A percentile compares a stretch with the other conserved stretches of the same genome.
Conservation (phyloP, 2,113 vertebrate genomes). For the Oryzias woworae region DNA sequence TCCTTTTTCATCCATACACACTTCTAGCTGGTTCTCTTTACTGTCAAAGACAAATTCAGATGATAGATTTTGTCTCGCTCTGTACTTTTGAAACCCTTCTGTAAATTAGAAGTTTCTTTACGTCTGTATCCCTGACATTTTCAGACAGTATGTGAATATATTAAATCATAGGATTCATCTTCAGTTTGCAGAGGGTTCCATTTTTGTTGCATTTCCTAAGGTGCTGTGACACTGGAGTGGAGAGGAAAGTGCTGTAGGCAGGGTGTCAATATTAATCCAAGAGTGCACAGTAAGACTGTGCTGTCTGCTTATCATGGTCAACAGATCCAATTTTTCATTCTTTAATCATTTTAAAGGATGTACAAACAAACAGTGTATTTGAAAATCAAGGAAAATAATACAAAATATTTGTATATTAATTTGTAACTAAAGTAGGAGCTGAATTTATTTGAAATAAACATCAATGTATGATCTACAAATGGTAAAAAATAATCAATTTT, state of each 20-base stretch:
- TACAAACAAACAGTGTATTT: neutral
- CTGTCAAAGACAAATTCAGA: conserved; percentile 35
- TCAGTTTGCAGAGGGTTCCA: neutral
- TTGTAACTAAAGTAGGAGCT: neutral
- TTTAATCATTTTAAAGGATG: conserved; percentile 11
- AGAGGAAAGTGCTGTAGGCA: conserved; percentile 10
- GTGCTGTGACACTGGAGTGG: conserved; percentile 3
- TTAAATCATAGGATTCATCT: conserved; percentile 19
- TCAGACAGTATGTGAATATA: conserved; percentile 18
- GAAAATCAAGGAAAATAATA: neutral
- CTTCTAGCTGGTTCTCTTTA: conserved; percentile 31
- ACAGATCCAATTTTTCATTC: conserved; percentile 1
- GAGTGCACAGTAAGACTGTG: conserved; percentile 6
- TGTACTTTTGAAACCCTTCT: conserved; percentile 25
- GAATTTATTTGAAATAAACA: neutral
- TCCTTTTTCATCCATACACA: conserved; percentile 31
- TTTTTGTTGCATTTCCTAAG: conserved; percentile 9
- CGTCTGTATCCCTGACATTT: conserved; percentile 24
- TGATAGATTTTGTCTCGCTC: conserved; percentile 18
- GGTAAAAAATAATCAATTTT: no score
- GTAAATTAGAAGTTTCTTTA: conserved; percentile 26
- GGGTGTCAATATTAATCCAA: conserved; percentile 16
- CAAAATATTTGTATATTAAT: neutral
- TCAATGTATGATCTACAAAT: no score
- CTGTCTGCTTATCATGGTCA: conserved; percentile 18